phyloP scores from a whole-genome alignment of 2,113 vertebrate genomes.

The Pseudopodoces humilis region DNA sequence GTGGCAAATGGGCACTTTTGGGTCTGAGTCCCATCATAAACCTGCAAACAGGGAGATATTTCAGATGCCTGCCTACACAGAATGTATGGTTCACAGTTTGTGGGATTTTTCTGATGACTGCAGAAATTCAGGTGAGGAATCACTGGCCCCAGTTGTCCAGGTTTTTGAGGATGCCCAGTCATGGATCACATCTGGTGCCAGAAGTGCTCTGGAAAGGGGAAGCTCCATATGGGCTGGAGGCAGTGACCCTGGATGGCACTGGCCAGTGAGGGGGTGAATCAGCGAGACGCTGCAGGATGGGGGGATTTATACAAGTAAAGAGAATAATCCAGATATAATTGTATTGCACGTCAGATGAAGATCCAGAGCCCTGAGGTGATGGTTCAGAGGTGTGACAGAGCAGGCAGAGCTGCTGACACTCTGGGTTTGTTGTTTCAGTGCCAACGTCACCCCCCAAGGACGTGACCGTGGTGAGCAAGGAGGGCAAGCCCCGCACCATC shows the following conservation, averaged over 20 bases:
- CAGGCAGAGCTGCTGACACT: not conserved
- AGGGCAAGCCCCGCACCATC: slow-evolving; percentile 94
- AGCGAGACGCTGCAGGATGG: accelerated
- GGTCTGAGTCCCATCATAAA: not conserved
- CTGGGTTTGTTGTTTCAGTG: slow-evolving; percentile 68
- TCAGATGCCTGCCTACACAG: accelerated
- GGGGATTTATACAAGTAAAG: no score
- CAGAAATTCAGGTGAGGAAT: not conserved
- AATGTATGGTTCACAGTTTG: not conserved
- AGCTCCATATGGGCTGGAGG: not conserved
- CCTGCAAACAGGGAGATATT: not conserved
- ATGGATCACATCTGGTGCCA: not conserved
- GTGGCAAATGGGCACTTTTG: not conserved
- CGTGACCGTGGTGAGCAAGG: slow-evolving; percentile 98
- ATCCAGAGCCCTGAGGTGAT: not conserved
- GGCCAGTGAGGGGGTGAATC: not conserved
- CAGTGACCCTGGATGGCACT: not conserved
- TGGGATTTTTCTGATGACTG: not conserved
- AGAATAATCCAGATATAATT: accelerated
- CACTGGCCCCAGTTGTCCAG: accelerated
- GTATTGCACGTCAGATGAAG: accelerated
- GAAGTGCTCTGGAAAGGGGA: not conserved
- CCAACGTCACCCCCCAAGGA: slow-evolving; percentile 97
- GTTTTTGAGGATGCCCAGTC: not conserved
- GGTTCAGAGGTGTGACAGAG: not conserved